Evolutionary conservation across 2,113 vertebrate species (phyloP).

Genomic region (Paedocypris sp.): DNA sequence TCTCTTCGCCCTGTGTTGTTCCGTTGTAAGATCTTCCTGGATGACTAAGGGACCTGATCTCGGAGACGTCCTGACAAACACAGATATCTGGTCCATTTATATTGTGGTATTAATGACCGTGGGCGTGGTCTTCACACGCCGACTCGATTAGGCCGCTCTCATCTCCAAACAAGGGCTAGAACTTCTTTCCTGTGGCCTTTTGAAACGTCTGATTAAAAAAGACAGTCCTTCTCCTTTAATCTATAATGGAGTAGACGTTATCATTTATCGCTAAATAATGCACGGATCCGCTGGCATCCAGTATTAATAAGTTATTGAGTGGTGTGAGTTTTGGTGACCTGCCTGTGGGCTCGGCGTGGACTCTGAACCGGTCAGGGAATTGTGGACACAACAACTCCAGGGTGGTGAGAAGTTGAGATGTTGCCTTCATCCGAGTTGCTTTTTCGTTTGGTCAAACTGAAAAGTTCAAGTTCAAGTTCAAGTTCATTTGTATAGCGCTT

Average conservation of each 20-base stretch:
- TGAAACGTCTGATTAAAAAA: constrained; percentile 49
- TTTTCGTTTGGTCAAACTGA: neutral
- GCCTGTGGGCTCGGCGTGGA: constrained; percentile 43
- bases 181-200: constrained; percentile 34
- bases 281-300: constrained; percentile 57
- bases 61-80: neutral
- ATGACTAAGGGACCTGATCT: neutral
- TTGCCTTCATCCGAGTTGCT: neutral
- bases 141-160: too few species aligned
- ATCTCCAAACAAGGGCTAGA: too few species aligned
- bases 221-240: constrained; percentile 44
- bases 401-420: constrained; percentile 13
- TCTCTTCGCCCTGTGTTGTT: neutral
- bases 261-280: constrained; percentile 66
- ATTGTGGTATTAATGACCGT: too few species aligned
- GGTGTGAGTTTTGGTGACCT: constrained; percentile 48
- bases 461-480: too few species aligned
- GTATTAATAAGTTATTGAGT: constrained; percentile 64
- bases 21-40: neutral
- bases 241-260: constrained; percentile 62
- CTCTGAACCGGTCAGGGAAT: constrained; percentile 29
- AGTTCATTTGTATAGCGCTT: too few species aligned
- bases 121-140: too few species aligned
- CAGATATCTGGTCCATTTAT: neutral
- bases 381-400: neutral